Evolutionary conservation across 2,797 vertebrate genomes (phyloP).

Genomic region (Hemitrygon akajei): DNA sequence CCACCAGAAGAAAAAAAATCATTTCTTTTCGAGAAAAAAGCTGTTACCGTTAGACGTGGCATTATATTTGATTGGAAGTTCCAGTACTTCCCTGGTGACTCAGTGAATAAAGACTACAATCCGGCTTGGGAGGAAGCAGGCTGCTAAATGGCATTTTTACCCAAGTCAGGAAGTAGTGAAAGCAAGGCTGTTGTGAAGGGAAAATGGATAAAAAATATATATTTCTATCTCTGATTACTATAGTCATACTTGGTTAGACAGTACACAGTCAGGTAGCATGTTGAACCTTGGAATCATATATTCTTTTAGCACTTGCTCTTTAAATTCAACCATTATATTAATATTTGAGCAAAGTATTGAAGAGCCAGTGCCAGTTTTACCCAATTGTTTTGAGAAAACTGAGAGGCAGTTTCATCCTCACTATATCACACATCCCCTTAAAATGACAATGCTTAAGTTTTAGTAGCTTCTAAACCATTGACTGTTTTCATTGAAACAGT

Average conservation of each 20-base stretch:
- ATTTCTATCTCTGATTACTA: constrained; percentile 4
- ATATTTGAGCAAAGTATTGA: too few relatives aligned
- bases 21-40: not conserved
- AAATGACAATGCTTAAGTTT: not conserved
- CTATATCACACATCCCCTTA: too few relatives aligned
- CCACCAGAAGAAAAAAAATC: not conserved
- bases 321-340: not conserved
- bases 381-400: too few relatives aligned
- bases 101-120: not conserved
- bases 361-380: too few relatives aligned
- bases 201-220: not conserved
- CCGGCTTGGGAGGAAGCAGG: not conserved
- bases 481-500: not conserved
- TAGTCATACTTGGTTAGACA: not conserved
- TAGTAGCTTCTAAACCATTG: not conserved
- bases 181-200: not conserved
- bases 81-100: not conserved
- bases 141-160: not conserved
- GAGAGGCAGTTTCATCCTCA: too few relatives aligned
- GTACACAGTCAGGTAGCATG: not conserved
- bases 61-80: not conserved
- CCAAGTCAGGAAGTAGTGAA: not conserved
- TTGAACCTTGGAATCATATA: not conserved
- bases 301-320: not conserved
- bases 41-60: not conserved